A percentile compares a stretch with the other conserved stretches of the same genome.
Evolutionary conservation across 2,113 vertebrate genomes (phyloP).

Genomic region (Cryptotis parvus): DNA sequence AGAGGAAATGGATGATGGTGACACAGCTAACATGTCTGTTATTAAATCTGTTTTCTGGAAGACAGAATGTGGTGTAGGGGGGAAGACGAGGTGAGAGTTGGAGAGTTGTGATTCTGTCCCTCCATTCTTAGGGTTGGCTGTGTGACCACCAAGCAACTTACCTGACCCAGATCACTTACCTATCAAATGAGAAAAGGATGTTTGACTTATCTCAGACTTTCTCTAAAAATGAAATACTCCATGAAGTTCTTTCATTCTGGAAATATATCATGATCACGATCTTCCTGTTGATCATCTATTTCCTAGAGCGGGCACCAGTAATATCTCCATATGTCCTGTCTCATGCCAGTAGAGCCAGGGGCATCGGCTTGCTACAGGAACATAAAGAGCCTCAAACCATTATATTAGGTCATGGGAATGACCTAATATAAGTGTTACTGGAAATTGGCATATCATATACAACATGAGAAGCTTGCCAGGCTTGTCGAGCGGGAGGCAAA

Average conservation of each 20-base stretch:
- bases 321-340: too few species aligned
- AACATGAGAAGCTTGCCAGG: too few species aligned
- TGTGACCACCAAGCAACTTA: not conserved
- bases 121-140: not conserved
- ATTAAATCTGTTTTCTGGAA: slow-evolving; percentile 14
- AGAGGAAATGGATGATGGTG: not conserved
- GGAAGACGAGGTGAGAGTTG: not conserved
- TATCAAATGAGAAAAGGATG: slow-evolving; percentile 1
- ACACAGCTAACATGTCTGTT: not conserved
- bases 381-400: too few species aligned
- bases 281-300: too few species aligned
- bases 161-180: slow-evolving; percentile 10
- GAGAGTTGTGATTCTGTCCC: not conserved
- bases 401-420: too few species aligned
- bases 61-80: not conserved
- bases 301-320: too few species aligned
- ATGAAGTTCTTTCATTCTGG: slow-evolving; percentile 17
- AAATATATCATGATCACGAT: too few species aligned
- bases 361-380: too few species aligned
- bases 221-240: slow-evolving; percentile 20
- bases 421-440: too few species aligned
- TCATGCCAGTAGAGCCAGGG: too few species aligned
- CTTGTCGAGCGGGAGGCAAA: too few species aligned
- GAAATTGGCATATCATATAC: too few species aligned
- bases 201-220: slow-evolving; percentile 8